phyloP scores from a whole-genome alignment of 2,113 vertebrate genomes.

The Limnothrissa miodon region DNA sequence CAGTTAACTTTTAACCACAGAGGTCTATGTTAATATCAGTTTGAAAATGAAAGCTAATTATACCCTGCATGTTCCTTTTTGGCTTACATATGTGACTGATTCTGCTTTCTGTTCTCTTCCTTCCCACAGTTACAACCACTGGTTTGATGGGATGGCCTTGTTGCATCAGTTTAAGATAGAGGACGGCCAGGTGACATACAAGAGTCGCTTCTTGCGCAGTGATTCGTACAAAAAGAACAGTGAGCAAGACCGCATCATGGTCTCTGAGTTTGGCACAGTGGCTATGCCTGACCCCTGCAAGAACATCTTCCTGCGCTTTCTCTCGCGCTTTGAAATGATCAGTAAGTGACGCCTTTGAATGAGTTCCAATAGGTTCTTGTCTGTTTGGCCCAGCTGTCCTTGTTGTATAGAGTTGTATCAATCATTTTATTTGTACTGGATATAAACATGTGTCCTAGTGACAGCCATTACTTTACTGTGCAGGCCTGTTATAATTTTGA shows the following conservation, averaged over 20 bases:
- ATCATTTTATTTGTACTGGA: no score
- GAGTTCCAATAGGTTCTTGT: not conserved
- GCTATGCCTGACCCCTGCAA: constrained; percentile 91
- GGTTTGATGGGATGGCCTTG: constrained; percentile 96
- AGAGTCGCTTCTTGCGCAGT: constrained; percentile 85
- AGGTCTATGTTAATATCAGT: no score
- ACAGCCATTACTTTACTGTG: no score
- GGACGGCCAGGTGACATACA: constrained; percentile 79
- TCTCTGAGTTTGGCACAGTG: constrained; percentile 88
- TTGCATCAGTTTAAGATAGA: constrained; percentile 85
- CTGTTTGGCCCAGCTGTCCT: not conserved
- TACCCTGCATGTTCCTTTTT: not conserved
- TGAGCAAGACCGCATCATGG: constrained; percentile 76
- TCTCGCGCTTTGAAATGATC: constrained; percentile 79
- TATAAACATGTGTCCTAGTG: no score
- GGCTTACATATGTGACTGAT: not conserved
- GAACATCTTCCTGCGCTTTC: constrained; percentile 85
- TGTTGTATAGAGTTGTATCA: not conserved
- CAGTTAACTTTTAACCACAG: no score
- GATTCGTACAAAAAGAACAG: constrained; percentile 78
- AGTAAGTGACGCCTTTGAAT: constrained; percentile 63
- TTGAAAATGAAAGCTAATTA: not conserved
- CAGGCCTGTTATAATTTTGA: no score
- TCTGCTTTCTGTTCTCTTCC: not conserved
- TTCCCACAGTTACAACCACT: constrained; percentile 82